phyloP scores from a whole-genome alignment of 2,888 invertebrate species.

The Aromia moschata region DNA sequence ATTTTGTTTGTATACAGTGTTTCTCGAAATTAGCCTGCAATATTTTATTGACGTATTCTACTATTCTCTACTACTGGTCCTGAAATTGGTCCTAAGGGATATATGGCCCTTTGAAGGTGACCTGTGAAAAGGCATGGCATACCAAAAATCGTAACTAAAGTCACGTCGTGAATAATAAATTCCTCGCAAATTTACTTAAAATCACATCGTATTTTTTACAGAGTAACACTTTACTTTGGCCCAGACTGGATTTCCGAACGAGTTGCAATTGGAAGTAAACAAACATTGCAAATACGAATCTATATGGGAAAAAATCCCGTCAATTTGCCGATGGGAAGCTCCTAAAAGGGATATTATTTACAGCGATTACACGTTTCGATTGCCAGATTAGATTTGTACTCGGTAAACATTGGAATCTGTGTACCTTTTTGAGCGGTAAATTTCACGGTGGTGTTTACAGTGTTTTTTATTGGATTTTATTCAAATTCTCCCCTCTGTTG shows the following conservation, averaged over 20 bases:
- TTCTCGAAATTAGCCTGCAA: no score
- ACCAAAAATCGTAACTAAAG: background rate
- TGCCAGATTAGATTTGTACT: constrained; percentile 4
- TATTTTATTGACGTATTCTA: no score
- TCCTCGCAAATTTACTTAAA: background rate
- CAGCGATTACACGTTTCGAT: constrained; percentile 10
- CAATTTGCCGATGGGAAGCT: background rate
- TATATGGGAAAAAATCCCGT: background rate
- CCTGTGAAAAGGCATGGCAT: background rate
- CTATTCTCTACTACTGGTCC: no score
- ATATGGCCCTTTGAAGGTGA: background rate
- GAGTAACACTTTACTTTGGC: no score
- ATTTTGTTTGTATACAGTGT: no score
- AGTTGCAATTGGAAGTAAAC: background rate
- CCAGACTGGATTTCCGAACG: background rate
- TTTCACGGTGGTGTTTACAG: no score
- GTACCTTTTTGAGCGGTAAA: background rate
- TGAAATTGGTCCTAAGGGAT: no score
- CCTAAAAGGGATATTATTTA: constrained; percentile 16
- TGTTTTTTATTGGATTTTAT: no score
- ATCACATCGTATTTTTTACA: background rate
- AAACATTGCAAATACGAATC: constrained; percentile 6
- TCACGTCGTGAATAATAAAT: background rate
- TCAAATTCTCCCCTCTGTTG: no score
- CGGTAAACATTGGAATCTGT: constrained; percentile 9